A percentile compares a stretch with the other conserved stretches of the same genome.
phyloP scores from a whole-genome alignment of 2,797 vertebrate species.

The Xiphorhynchus erythropygius region DNA sequence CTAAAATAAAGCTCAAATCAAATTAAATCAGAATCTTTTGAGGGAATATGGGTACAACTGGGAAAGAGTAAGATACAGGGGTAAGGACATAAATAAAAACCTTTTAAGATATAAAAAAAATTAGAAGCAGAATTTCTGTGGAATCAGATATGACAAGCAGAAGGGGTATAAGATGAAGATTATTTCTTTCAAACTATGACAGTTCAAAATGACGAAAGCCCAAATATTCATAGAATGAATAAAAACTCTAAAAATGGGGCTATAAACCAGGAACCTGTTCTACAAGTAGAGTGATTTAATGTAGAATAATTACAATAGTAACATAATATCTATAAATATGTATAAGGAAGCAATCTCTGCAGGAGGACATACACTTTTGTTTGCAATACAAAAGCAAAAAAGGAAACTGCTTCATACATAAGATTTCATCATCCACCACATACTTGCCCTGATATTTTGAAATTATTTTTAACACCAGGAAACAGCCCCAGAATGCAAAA shows the following conservation, averaged over 20 bases:
- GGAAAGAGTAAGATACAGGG: not conserved
- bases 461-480: not conserved
- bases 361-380: not conserved
- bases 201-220: not conserved
- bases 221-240: not conserved
- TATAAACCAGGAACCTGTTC: not conserved
- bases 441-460: not conserved
- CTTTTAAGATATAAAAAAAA: not conserved
- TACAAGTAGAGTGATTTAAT: not conserved
- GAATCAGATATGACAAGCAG: not conserved
- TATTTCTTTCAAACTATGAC: not conserved
- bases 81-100: not conserved
- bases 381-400: not conserved
- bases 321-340: not conserved
- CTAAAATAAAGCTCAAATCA: constrained; percentile 3
- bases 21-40: not conserved
- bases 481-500: not conserved
- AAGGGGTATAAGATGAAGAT: not conserved
- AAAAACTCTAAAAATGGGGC: not conserved
- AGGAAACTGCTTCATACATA: not conserved
- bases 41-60: not conserved
- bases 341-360: not conserved
- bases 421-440: not conserved
- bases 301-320: not conserved
- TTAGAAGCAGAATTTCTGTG: not conserved